These are phyloP conservation scores for Pseudopipra pipra DNA, from an alignment of 2,113 vertebrate genomes.

Conservation along the genomic window DNA sequence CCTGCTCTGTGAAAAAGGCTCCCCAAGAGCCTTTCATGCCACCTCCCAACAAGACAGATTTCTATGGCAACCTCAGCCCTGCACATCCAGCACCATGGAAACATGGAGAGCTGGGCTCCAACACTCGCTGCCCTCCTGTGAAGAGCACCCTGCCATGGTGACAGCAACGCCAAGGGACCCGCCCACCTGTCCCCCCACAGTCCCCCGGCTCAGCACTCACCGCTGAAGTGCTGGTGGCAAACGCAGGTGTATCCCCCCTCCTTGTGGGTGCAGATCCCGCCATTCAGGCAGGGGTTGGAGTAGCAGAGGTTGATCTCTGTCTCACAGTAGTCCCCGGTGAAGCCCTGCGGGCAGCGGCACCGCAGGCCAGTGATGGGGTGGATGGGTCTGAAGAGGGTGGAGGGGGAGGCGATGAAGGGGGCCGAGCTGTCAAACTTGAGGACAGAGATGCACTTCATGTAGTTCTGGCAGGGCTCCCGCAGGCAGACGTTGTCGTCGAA, in stretches of 20 bases:
- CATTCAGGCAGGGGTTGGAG: slow-evolving; percentile 93
- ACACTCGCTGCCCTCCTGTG: neutral
- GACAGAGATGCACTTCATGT: slow-evolving; percentile 99
- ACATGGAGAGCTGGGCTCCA: neutral
- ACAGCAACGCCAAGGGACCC: accelerated
- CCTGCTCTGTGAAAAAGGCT: neutral
- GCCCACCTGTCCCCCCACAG: accelerated
- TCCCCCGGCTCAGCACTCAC: slow-evolving; percentile 67
- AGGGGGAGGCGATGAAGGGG: slow-evolving; percentile 91
- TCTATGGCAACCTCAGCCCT: slow-evolving; percentile 36
- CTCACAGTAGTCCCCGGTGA: slow-evolving; percentile 97
- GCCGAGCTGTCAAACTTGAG: slow-evolving; percentile 96
- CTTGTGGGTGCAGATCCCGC: slow-evolving; percentile 87
- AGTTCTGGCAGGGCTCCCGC: slow-evolving; percentile 97
- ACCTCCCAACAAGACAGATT: neutral
- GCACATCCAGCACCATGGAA: slow-evolving; percentile 3
- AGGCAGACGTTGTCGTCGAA: slow-evolving; percentile 98
- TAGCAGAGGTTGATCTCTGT: slow-evolving; percentile 98
- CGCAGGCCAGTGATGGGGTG: slow-evolving; percentile 94
- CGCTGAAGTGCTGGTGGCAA: slow-evolving; percentile 90
- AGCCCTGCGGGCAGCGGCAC: slow-evolving; percentile 94
- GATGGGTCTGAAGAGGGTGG: slow-evolving; percentile 95
- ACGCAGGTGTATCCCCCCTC: slow-evolving; percentile 95
- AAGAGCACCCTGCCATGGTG: accelerated
- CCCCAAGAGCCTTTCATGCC: neutral